A percentile compares a stretch with the other conserved stretches of the same genome.
These are phyloP conservation scores for Morphnarchus princeps DNA, from an alignment of 2,113 vertebrate genomes.

Conservation along the genomic window DNA sequence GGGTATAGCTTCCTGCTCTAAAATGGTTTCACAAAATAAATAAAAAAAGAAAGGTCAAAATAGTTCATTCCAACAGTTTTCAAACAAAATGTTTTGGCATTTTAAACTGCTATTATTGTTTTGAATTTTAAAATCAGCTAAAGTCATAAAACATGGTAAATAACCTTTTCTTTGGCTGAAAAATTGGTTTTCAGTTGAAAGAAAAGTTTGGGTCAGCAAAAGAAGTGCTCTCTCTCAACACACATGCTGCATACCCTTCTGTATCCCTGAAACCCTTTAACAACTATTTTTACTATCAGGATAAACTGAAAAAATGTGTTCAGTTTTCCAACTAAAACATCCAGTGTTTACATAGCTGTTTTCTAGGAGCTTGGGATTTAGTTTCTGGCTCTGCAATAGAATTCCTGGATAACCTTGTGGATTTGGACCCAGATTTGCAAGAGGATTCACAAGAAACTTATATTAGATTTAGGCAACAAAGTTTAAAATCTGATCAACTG, in stretches of 20 bases:
- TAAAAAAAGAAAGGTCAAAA: not conserved
- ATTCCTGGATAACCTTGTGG: not conserved
- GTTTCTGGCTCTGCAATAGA: not conserved
- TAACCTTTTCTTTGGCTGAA: not conserved
- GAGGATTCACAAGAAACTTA: not conserved
- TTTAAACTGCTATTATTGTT: not conserved
- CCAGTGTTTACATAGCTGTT: not conserved
- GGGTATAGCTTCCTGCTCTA: not conserved
- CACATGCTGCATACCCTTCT: not conserved
- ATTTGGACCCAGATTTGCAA: not conserved
- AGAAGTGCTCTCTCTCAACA: not conserved
- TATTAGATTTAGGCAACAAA: not conserved
- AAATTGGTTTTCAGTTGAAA: not conserved
- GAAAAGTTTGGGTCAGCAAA: not conserved
- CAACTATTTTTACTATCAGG: not conserved
- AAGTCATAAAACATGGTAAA: not conserved
- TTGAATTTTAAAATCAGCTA: not conserved
- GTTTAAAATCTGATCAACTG: not conserved
- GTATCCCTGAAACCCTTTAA: not conserved
- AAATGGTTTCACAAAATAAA: not conserved
- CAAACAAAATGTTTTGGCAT: not conserved
- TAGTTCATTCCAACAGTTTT: not conserved
- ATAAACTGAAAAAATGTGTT: slow-evolving; percentile 16
- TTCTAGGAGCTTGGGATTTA: not conserved
- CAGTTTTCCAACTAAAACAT: not conserved